Evolutionary conservation across 2,888 invertebrate species (phyloP), one percentile per base, ranked within the genome.

Genomic region (Dendrolimus pini): DNA sequence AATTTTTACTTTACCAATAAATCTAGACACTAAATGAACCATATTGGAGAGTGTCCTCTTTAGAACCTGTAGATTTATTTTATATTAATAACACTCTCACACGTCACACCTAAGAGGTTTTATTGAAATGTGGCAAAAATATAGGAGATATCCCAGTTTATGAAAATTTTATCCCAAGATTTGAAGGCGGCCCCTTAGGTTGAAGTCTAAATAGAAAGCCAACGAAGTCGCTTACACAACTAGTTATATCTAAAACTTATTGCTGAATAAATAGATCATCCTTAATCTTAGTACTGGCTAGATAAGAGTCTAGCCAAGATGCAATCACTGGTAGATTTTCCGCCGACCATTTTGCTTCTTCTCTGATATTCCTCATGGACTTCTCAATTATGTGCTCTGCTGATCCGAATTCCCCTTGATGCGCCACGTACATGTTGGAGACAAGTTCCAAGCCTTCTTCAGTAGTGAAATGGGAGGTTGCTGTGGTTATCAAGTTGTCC

Each of bases 281-380:
- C 42, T 76, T 78, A 0, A 76, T 72, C n/a, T 69, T 65, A 10
- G 70, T 70, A 3, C 60, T 75, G 1, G 74, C 74, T 1, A 84
- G 68, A 47, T 78, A 84, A 1, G 59, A 63, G 60, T 94, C 93
- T 2, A 96, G 81, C 96, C 96, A 96, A 9, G 89, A 83, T 61
- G 94, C 94, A 53, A 96, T 95, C 0, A 94, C 93, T 0, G 95
- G 95, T 7, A 96, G 77, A 73, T 95, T 96, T 57, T 94, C 93
- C 57, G 94, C 92, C 52, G 94, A 94, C 96, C 96, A 96, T 69
- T 93, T 93, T 0, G 94, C 93, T 72, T 95, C 95, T 68, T 94
- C 94, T 65, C 94, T 92, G 54, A 96, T 95, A 62, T 94, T 95
- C 67, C 92, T 93, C 70, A 95, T 81, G 0, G 95, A 94, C 65